Evolutionary conservation across 2,797 vertebrate genomes (phyloP), one percentile per base, ranked within the genome.

Genomic region (Cephalopachus bancanus): DNA sequence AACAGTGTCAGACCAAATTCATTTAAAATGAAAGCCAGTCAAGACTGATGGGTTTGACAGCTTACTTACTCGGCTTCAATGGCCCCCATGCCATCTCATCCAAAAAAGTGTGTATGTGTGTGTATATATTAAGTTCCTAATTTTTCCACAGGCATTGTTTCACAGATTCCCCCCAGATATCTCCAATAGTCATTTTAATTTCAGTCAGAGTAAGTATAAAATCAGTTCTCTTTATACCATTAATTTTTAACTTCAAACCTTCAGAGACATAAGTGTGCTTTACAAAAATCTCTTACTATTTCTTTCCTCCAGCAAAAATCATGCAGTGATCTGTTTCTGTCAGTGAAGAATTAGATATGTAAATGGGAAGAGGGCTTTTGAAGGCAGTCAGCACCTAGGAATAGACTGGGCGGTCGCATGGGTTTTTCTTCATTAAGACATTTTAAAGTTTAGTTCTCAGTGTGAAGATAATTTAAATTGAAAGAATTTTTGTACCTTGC

Each of bases 381-480:
- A 98, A 98, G 97, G 22, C 53, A 96, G 57, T 74, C 20, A 33
- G 90, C 83, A 96, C 93, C 67, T 80, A 84, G 76, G 83, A 90
- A 96, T 49, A 93, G 88, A 92, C 53, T 60, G 49, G 96, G 83
- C 28, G 65, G 97, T 97, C 97, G 83, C 80, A 95, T 89, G 96
- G 91, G 86, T 33, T 96, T 90, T 96, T 85, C 96, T 98, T 98
- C 96, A 98, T 97, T 97, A 98, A 94, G 89, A 83, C 65, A 55
- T 96, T 98, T 97, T 96, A 96, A 98, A 97, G 72, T 97, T 98
- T 96, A 95, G 80, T 89, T 80, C 94, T 98, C 97, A 93, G 69
- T 93, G 92, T 97, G 97, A 98, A 96, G 75, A 87, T 97, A 98
- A 98, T 97, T 98, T 97, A 97, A 98, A 98, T 95, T 93, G 97